Base-by-base conservation (phyloP, 2,888 invertebrate genomes). In the Andrena praecox region DNA sequence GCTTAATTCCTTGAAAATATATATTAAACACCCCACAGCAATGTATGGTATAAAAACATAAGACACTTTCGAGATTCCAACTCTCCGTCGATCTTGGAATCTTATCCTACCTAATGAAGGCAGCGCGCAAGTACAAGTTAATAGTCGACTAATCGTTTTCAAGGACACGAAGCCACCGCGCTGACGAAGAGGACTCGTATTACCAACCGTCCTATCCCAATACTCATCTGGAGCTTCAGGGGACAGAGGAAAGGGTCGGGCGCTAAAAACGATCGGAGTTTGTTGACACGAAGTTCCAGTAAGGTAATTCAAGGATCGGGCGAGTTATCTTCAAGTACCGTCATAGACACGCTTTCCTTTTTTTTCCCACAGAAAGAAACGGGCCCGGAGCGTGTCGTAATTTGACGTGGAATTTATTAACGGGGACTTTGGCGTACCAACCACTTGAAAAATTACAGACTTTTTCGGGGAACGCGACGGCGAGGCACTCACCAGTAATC, bases 221-320 rank as follows among this genome's bases (percentile, higher is more conserved):
- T 35, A n/a, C 27, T 52, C 12, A 60, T 66, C 33, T 10, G 48
- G 3, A 50, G 27, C 64, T 27, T 35, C 35, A 1, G 8, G 31
- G 1, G 16, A 48, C 20, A 27, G 29, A 31, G 12, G 24, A 16
- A 20, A 35, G 64, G 12, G 48, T 48, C 63, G 27, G 5, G 50
- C n/a, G 20, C 33, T 33, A 76, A 69, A 78, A 75, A 75, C 68
- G 67, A 78, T 66, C 31, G n/a, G 35, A 80, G 86, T 86, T 87
- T 87, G 87, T 87, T 87, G 87, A 86, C 86, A 85, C 82, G 56
- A 78, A 56, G 77, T 72, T 74, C 68, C 75, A 77, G 80, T 68
- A 82, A 84, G 82, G 87, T 86, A 82, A 87, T 78, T 75, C 86
- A 77, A 74, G 84, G 77, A 80, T 85, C 73, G 68, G 24, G 56